Evolutionary conservation across 2,797 vertebrate species (phyloP).

Genomic region (Lagorchestes hirsutus): DNA sequence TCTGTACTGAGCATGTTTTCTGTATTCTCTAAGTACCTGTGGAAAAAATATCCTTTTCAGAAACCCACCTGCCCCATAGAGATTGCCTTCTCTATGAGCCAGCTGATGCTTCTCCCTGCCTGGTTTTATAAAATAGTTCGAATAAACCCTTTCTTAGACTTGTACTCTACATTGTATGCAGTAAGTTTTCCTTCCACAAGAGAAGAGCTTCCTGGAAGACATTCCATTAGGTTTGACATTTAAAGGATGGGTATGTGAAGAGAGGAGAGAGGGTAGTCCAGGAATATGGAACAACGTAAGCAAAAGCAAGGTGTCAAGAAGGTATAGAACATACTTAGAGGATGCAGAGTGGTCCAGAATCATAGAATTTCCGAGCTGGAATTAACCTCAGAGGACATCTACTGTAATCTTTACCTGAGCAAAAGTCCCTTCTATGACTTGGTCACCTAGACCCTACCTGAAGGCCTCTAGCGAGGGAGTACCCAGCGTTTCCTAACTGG

Average conservation of each 20-base stretch:
- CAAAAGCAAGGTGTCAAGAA: not conserved
- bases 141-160: not conserved
- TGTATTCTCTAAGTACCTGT: not conserved
- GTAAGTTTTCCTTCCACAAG: not conserved
- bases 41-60: not conserved
- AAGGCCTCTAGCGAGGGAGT: not conserved
- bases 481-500: not conserved
- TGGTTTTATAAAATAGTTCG: not conserved
- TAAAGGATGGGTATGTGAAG: not conserved
- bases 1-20: not conserved
- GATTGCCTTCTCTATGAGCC: not conserved
- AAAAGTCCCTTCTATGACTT: not conserved
- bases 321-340: not conserved
- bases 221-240: not conserved
- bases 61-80: not conserved
- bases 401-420: not conserved
- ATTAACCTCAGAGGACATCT: not conserved
- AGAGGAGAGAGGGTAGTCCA: not conserved
- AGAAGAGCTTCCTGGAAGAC: not conserved
- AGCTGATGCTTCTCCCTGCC: not conserved
- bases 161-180: not conserved
- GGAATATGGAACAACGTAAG: not conserved
- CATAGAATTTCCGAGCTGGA: no score
- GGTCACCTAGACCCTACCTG: not conserved
- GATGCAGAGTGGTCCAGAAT: not conserved